Evolutionary conservation across 2,888 invertebrate species (phyloP).

Genomic region (Eilema sororculum): DNA sequence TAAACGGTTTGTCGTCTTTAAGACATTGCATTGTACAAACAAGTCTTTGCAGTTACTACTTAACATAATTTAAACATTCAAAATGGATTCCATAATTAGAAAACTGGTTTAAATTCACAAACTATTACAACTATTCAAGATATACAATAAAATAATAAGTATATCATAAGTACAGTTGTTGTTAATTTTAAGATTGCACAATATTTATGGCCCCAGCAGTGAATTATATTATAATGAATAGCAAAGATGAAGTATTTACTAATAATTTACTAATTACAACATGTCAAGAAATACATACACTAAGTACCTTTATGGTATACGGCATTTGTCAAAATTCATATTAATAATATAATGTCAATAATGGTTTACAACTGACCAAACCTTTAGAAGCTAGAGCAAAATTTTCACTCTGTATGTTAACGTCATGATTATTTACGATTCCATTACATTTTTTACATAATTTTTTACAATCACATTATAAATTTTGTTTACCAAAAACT

Average conservation of each 20-base stretch:
- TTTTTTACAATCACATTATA: constrained; percentile 58
- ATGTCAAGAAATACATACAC: constrained; percentile 25
- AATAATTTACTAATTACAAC: constrained; percentile 22
- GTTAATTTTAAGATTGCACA: constrained; percentile 19
- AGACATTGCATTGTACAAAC: constrained; percentile 20
- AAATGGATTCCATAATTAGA: constrained; percentile 20
- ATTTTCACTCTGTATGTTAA: constrained; percentile 50
- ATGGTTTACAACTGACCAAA: constrained; percentile 24
- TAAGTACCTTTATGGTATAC: constrained; percentile 11
- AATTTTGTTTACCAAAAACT: constrained; percentile 69
- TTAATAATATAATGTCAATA: neutral
- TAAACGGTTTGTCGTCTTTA: constrained; percentile 7
- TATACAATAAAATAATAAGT: constrained; percentile 12
- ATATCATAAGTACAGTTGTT: constrained; percentile 6
- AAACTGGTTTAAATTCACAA: constrained; percentile 19
- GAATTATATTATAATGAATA: constrained; percentile 19
- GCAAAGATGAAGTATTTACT: constrained; percentile 22
- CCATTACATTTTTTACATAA: constrained; percentile 48
- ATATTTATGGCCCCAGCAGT: constrained; percentile 23
- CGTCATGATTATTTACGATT: constrained; percentile 48
- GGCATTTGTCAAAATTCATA: constrained; percentile 28
- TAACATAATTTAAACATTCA: constrained; percentile 21
- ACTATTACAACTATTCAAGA: constrained; percentile 12
- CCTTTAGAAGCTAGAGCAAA: constrained; percentile 52
- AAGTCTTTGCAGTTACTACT: constrained; percentile 23